Percentiles rank a stretch among this genome's conserved stretches.
Conservation (phyloP, 1,140 invertebrate genomes). For the Semibalanus balanoides region DNA sequence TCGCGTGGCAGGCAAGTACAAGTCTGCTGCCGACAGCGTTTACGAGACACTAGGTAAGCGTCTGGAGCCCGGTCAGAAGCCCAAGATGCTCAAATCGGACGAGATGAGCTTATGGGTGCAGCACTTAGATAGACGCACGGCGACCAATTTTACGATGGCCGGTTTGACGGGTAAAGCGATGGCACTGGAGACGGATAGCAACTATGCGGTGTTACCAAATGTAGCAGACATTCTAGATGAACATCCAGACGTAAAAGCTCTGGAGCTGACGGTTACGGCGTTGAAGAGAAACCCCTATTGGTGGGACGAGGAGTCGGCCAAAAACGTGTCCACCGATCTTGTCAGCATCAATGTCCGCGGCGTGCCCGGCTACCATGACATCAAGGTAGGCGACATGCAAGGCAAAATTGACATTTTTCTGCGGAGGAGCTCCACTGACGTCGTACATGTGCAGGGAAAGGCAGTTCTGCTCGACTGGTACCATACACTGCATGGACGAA, state of each 20-base stretch:
- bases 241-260: background rate
- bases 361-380: background rate
- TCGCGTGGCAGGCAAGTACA: background rate
- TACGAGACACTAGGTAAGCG: background rate
- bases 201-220: background rate
- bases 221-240: background rate
- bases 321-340: background rate
- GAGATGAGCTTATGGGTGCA: background rate
- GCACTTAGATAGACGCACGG: background rate
- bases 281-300: background rate
- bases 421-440: background rate
- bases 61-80: background rate
- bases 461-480: background rate
- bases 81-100: background rate
- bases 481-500: background rate
- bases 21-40: background rate
- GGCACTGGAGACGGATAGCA: background rate
- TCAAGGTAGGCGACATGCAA: background rate
- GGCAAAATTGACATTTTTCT: background rate
- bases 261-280: background rate
- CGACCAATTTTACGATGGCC: background rate
- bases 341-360: background rate
- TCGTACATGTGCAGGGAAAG: background rate
- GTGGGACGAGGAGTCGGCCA: background rate
- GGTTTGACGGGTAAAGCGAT: background rate